Conservation (phyloP, 2,888 invertebrate genomes). For the Drosophila suboccidentalis region DNA sequence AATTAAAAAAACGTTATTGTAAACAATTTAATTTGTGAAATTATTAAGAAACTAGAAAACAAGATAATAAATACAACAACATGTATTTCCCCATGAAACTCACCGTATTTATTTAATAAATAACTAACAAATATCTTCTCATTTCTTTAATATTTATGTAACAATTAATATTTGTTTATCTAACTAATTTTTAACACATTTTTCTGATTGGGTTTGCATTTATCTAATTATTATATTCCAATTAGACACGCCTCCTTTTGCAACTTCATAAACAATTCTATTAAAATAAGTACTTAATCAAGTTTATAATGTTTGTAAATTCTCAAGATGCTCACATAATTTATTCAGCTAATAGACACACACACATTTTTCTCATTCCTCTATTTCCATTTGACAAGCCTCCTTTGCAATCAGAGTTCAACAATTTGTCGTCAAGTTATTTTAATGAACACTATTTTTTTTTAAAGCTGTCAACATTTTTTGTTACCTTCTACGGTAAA, state of each 20-base stretch:
- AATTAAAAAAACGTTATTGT: neutral
- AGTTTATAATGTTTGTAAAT: neutral
- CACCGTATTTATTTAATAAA: neutral
- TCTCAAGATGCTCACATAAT: slow-evolving; percentile 7
- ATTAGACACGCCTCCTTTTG: neutral
- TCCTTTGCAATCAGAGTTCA: slow-evolving; percentile 24
- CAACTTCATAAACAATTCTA: neutral
- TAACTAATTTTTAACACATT: neutral
- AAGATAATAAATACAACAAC: neutral
- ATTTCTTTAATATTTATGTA: neutral
- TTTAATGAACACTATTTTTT: slow-evolving; percentile 46
- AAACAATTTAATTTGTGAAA: slow-evolving; percentile 3
- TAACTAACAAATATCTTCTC: neutral
- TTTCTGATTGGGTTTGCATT: neutral
- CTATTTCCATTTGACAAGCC: slow-evolving; percentile 45
- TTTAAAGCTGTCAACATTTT: slow-evolving; percentile 55
- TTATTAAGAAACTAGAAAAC: neutral
- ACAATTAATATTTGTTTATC: neutral
- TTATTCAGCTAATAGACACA: slow-evolving; percentile 18
- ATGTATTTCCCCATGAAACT: neutral
- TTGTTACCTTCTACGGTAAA: slow-evolving; percentile 39
- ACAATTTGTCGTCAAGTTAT: slow-evolving; percentile 64
- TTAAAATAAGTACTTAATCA: neutral
- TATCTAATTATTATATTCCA: neutral
- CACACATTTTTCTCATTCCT: slow-evolving; percentile 21